Evolutionary conservation across 2,888 invertebrate species (phyloP), one percentile per base, ranked within the genome.

Genomic region (Eudasyphora cyanicolor): DNA sequence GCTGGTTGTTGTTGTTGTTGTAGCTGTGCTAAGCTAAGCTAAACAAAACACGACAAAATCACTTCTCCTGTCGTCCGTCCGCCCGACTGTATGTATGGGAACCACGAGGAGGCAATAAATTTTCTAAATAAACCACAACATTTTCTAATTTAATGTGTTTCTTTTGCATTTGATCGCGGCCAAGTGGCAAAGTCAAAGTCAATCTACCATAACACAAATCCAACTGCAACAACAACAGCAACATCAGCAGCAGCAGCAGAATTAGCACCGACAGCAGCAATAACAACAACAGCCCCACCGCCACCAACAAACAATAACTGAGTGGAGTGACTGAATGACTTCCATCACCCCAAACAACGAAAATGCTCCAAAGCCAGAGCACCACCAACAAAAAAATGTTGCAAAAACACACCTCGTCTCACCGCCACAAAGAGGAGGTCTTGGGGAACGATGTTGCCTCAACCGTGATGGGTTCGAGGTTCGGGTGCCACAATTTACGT

Each of bases 111-210:
- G 54, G 64, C 64, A 73, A 79, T 79, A 79, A 79, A 78, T 78
- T 78, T 73, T 78, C 64, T 32, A 51, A 78, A 78, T 73, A 78
- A 73, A 71, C 64, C 64, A 73, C 78, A 62, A 21, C 32, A 64
- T 51, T 71, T 70, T 62, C 5, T 78, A 51, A n/a, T 17, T 71
- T 78, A 29, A 21, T 60, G 29, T 29, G 14, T 57, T 57, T 77
- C 17, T 29, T 64, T 76, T 64, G 19, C 17, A 74, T 70, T 79
- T 74, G 35, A 74, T 62, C 62, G 57, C 70, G 57, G 62, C 77
- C 77, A 83, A 83, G 81, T 83, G 77, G 76, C 83, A 77, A 85
- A 87, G 85, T 85, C 86, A 85, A 79, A 85, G 82, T 86, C 85
- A 87, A 85, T 86, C 80, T 85, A 84, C 82, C 87, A 84, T 86